Evolutionary conservation across 2,888 invertebrate genomes (phyloP), one percentile per base, ranked within the genome.

Genomic region (Eupithecia tripunctaria): DNA sequence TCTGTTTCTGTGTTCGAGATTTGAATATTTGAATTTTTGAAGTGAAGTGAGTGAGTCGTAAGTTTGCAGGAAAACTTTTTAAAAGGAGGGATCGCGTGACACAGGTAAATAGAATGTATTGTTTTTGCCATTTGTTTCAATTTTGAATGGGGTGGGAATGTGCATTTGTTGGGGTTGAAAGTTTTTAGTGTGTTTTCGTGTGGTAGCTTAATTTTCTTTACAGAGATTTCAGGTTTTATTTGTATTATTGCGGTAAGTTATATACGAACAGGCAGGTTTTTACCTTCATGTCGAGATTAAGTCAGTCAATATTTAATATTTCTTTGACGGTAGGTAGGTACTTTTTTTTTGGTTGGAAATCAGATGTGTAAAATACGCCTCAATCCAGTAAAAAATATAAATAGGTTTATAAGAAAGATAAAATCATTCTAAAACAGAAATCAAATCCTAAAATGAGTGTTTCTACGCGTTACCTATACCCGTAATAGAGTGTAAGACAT

Each of bases 71-170:
- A 72, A 51, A 78, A 80, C 76, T 80, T 79, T 76, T 76, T 70
- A 75, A 78, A 79, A 76, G 76, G 74, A 64, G 74, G 74, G 66
- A 79, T 75, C 76, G 72, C 71, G 73, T 73, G 77, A 68, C 68
- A 74, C 79, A 79, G 80, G 80, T 80, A 80, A 79, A 76, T 76
- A 71, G 66, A 75, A 77, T 73, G 25, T 75, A 77, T 59, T 70
- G 66, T 67, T 76, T 64, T 60, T 71, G 21, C 62, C 66, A 63
- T 76, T 76, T 60, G 65, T 75, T 73, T 76, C 71, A 71, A 70
- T 72, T 70, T 71, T 67, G 68, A 66, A 67, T 63, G 68, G 29
- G 65, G 56, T 51, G 56, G 43, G 36, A 66, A 69, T 62, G 62
- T 71, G 65, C 70, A 70, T 64, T 64, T 68, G 27, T 14, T 63